Evolutionary conservation across 2,888 invertebrate species (phyloP).

Genomic region (Masnerella sp.): DNA sequence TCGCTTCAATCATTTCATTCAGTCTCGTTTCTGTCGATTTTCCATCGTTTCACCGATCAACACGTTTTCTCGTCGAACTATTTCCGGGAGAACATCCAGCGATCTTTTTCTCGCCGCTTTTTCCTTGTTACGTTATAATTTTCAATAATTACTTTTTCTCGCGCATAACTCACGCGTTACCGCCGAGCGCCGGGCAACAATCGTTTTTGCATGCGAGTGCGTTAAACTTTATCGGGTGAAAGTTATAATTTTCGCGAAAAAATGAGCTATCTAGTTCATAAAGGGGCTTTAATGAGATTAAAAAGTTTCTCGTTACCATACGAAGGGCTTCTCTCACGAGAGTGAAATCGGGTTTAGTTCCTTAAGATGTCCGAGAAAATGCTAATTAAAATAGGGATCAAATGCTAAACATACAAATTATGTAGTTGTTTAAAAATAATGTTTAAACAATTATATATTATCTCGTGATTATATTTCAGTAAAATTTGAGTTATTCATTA

Average conservation of each 20-base stretch:
- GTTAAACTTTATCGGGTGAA: slow-evolving; percentile 15
- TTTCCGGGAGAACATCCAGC: slow-evolving; percentile 11
- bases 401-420: slow-evolving; percentile 13
- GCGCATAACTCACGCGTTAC: slow-evolving; percentile 4
- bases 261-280: slow-evolving; percentile 44
- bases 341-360: slow-evolving; percentile 42
- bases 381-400: slow-evolving; percentile 42
- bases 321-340: slow-evolving; percentile 47
- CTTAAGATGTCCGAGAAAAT: slow-evolving; percentile 6
- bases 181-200: neutral
- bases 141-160: slow-evolving; percentile 19
- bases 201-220: slow-evolving; percentile 3
- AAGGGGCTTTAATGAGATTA: slow-evolving; percentile 53
- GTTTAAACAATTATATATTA: too few species aligned
- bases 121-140: slow-evolving; percentile 24
- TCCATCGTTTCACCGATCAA: too few species aligned
- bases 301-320: slow-evolving; percentile 51
- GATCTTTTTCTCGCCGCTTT: slow-evolving; percentile 5
- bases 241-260: slow-evolving; percentile 36
- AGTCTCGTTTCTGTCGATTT: too few species aligned
- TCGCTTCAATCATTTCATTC: too few species aligned
- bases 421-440: too few species aligned
- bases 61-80: neutral
- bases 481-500: too few species aligned
- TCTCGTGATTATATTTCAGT: too few species aligned